Base-by-base conservation (phyloP, 2,113 vertebrate species). In the Salvelinus namaycush region DNA sequence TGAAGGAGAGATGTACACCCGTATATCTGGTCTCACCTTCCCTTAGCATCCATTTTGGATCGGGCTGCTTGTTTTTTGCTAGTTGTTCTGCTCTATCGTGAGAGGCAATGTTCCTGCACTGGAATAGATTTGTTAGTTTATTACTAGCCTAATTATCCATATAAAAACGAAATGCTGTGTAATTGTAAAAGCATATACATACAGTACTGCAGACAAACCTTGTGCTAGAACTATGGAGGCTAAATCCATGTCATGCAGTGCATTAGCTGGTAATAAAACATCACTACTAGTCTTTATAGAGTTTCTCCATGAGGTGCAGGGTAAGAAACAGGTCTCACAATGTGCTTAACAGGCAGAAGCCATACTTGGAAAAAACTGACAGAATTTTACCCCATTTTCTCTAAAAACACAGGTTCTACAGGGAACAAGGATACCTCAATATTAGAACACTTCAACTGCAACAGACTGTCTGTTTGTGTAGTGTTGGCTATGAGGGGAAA, bases 371-470 rank as follows among this genome's bases (percentile, higher is more conserved):
- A 34, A 48, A n/a, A n/a, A 39, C 39, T 70, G 68, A 48, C 9
- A 22, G 34, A n/a, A n/a, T 14, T 48, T 70, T 24, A 49, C 9
- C 68, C 20, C 20, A 44, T 44, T n/a, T 70, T 24, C 39, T 44
- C 9, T 48, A 48, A 29, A 67, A 68, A 39, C 18, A 16, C 66
- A 7, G 12, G 5, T 9, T 16, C n/a, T 18, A 12, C 16, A 13
- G 68, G 16, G 39, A 70, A n/a, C 39, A 44, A 44, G 9, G 39
- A 9, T 44, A 44, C 39, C 39, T 44, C 9, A 44, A 44, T 11
- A 44, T 44, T 48, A 70, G n/a, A 18, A 27, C 27, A 70, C 68
- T 70, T 70, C 31, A 68, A 68, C 66, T 20, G 27, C 66, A 20
- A 68, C 59, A 29, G 27, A 68, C 13, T 29, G 26, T 44, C 39